Base-by-base conservation (phyloP, 2,888 invertebrate genomes). In the Xanthostigma xanthostigma region DNA sequence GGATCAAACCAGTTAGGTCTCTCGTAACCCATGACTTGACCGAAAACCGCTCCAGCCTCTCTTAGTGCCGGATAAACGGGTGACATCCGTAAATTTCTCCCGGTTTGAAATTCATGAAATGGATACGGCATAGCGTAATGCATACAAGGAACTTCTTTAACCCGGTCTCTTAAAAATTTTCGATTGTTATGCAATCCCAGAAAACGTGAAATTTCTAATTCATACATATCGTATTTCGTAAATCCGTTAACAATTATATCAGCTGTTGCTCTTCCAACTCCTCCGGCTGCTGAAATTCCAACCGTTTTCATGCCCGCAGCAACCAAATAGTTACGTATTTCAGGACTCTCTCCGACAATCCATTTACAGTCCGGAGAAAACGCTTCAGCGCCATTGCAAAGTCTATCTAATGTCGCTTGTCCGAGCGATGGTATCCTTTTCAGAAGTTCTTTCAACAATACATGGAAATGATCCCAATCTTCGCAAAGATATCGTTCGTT, bases 1-100 rank as follows among this genome's bases (percentile, higher is more conserved):
- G 69, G 67, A 58, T 89, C 84, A 62, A 95, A 97, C 81, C 89
- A 96, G 36, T 87, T 79, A 0, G 96, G 94, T 53, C 96, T 72
- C 65, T 97, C 97, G 64, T 96, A 97, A 0, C 96, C 96, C 93
- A 96, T 96, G 34, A 91, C 89, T 65, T 96, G 95, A 0, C 93
- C 92, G 64, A 97, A 97, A 8, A 93, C 86, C 0, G 93, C 97
- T 0, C 95, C 95, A 9, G 85, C 87, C 62, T 89, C 89, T 54
- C 86, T 77, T 12, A 96, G 69, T 50, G 90, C 85, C 0, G 94
- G 90, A 70, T 93, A 95, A 53, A 97, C 88, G 0, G 96, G 95
- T 0, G 95, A 95, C 77, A 92, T 87, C 46, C 97, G 74, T 12
- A 97, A 69, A 64, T 93, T 92, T 46, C 94, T 76, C 0, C 93